Conservation (phyloP, 2,797 vertebrate species). For the Loriculus beryllinus region DNA sequence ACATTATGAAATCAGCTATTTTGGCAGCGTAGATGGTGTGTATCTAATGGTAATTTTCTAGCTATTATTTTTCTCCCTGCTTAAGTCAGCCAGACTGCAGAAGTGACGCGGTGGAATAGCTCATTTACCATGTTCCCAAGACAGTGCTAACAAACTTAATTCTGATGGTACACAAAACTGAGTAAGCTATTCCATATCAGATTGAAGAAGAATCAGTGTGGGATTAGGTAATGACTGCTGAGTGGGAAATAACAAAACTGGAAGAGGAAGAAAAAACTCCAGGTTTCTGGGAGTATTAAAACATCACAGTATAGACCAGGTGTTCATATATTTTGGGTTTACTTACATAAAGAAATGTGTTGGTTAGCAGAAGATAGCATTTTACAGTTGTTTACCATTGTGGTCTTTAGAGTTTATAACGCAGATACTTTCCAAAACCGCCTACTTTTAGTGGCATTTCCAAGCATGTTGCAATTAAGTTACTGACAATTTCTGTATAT, state of each 20-base stretch:
- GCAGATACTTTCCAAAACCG: background rate
- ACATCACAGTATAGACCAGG: background rate
- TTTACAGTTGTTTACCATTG: background rate
- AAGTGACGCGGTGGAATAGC: background rate
- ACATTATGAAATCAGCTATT: background rate
- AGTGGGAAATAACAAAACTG: background rate
- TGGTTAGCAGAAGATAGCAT: background rate
- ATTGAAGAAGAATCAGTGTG: background rate
- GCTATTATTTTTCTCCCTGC: constrained; percentile 23
- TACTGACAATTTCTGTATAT: background rate
- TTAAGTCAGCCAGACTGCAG: background rate
- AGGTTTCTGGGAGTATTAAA: background rate
- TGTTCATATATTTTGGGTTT: background rate
- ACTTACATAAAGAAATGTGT: background rate
- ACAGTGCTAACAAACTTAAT: background rate
- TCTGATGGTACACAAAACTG: background rate
- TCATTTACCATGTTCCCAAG: background rate
- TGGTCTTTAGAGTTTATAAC: background rate
- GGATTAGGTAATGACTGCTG: background rate
- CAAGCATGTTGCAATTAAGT: background rate
- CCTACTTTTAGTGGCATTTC: background rate
- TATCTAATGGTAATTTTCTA: constrained; percentile 41
- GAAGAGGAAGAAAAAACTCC: background rate
- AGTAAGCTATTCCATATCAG: background rate
- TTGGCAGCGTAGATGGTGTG: constrained; percentile 21